These are phyloP conservation scores for Drosophila cognata DNA, from an alignment of 2,888 invertebrate species.

Conservation along the genomic window DNA sequence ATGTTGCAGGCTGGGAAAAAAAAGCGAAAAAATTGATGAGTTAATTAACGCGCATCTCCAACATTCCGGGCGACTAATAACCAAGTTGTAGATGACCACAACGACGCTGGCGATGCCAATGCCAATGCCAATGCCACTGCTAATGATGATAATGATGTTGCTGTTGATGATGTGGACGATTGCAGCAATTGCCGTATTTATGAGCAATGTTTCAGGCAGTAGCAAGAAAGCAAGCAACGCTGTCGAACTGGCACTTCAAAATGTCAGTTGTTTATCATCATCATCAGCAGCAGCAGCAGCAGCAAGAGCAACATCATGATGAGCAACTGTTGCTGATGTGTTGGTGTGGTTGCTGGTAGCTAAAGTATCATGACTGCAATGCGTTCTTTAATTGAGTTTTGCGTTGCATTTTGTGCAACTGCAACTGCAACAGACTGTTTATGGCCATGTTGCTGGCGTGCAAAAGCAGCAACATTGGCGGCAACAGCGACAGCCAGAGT, in stretches of 20 bases:
- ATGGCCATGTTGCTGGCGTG: conserved; percentile 70
- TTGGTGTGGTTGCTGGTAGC: conserved; percentile 33
- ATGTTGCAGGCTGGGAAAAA: conserved; percentile 17
- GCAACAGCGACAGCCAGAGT: conserved; percentile 10
- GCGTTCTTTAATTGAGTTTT: conserved; percentile 81
- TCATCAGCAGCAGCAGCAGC: conserved; percentile 19
- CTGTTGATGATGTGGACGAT: conserved; percentile 19
- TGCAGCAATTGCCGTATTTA: conserved; percentile 56
- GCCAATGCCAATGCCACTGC: not conserved
- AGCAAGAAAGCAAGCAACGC: conserved; percentile 46
- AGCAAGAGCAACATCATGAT: conserved; percentile 37
- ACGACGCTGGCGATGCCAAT: conserved; percentile 26
- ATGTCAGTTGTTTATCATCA: conserved; percentile 78
- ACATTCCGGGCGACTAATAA: conserved; percentile 79
- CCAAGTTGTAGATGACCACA: conserved; percentile 76
- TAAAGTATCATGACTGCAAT: conserved; percentile 74
- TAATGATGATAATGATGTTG: conserved; percentile 13
- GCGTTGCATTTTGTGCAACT: conserved; percentile 72
- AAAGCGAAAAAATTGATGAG: conserved; percentile 74
- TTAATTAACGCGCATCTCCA: conserved; percentile 81
- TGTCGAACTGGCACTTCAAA: conserved; percentile 78
- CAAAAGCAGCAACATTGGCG: conserved; percentile 22
- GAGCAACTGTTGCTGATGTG: conserved; percentile 46
- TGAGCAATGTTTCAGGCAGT: conserved; percentile 39
- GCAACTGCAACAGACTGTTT: conserved; percentile 68